Evolutionary conservation across 2,113 vertebrate genomes (phyloP), one percentile per base, ranked within the genome.

Genomic region (Perccottus glenii): DNA sequence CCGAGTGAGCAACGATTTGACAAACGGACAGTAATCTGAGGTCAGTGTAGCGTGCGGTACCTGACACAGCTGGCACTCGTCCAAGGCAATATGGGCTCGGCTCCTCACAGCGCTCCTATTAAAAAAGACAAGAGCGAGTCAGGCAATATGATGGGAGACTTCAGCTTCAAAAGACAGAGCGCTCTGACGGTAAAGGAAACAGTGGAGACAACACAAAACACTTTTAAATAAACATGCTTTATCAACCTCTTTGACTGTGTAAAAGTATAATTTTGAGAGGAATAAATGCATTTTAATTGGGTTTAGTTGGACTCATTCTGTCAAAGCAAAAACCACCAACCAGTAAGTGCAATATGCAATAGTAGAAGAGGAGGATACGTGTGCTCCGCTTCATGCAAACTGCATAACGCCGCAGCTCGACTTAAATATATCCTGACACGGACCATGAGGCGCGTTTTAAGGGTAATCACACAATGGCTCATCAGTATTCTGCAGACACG

Each of bases 401-500:
- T 12, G 67, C 51, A 47, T 6, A 12, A 50, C 48, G 64, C 12
- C 65, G 62, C 19, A 4, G 7, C 50, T 69, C 16, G 2, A 44
- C 67, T 49, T 51, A 67, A 75, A 88, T 61, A 11, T 5, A 65
- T 67, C 63, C 36, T 27, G 75, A 87, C 70, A 35, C 45, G 0
- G 35, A 68, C 60, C 64, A 53, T 27, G 47, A 67, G 63, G 64
- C 12, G 40, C 40, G 63, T 67, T 72, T 83, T 60, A 66, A 56
- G 78, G 43, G 67, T 46, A 73, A 83, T 83, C 77, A 82, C 70
- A 59, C 44, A 10, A 53, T 27, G 50, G 65, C 56, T 86, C 78
- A 86, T 90, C 75, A 70, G 85, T 81, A 87, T 84, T 80, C 89
- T 16, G 75, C 77, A 27, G 65, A 61, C n/a, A 4, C n/a, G 0